Evolutionary conservation across 2,797 vertebrate species (phyloP), one percentile per base, ranked within the genome.

Genomic region (Syndactyla subalaris): DNA sequence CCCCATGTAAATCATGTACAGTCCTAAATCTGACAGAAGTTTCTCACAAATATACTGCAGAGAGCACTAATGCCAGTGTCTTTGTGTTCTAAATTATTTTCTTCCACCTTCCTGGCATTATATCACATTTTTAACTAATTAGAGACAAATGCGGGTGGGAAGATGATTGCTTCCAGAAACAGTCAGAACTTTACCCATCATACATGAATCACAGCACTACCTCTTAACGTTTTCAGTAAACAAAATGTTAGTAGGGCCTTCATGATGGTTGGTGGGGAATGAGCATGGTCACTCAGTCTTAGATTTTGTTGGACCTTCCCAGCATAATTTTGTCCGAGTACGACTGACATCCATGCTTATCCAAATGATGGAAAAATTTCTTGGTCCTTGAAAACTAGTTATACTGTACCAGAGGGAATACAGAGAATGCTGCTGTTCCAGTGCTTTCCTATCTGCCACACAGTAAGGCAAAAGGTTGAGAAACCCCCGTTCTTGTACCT

Each of bases 61-160:
- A 34, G 74, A 93, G 68, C 83, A 34, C n/a, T 51, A 55, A 16
- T 12, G 43, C 32, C 70, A 76, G 9, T n/a, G 67, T n/a, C 84
- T 65, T 51, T 81, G 45, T 58, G 93, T 92, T 80, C 59, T 75
- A 34, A 67, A 84, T 83, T 49, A 67, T 88, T 84, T 92, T 52
- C 55, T 84, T 88, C 55, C 34, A 30, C 72, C 71, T 84, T 87
- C 73, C n/a, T 73, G 77, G 21, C 81, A 49, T 93, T 88, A 73
- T 79, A 76, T 92, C 38, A 5, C n/a, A 70, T 95, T 95, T 96
- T 89, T 84, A 52, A 43, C 87, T 95, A 91, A 58, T 85, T 87
- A 32, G 4, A 49, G 78, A 36, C 73, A 95, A 89, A 89, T 26
- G 7, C 48, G 27, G 52, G 77, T 76, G 26, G 51, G 24, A 79